phyloP scores from a whole-genome alignment of 2,888 invertebrate species.

The Drosophila limbata region DNA sequence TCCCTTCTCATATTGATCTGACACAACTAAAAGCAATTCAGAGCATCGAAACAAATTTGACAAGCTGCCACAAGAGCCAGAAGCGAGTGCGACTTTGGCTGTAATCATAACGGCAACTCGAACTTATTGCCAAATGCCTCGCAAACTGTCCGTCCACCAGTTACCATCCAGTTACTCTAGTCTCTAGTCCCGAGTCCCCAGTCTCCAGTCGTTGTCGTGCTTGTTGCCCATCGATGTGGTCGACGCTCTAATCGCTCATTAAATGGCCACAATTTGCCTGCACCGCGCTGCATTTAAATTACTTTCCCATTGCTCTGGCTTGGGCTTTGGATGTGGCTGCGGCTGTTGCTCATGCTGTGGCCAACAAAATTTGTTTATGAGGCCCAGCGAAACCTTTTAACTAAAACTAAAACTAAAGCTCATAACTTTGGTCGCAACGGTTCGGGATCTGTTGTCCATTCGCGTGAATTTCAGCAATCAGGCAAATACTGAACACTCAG shows the following conservation, averaged over 20 bases:
- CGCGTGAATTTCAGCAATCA: conserved; percentile 78
- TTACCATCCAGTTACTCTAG: background rate
- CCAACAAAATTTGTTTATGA: conserved; percentile 74
- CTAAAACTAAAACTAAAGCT: conserved; percentile 76
- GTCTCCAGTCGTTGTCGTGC: conserved; percentile 61
- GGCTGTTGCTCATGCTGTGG: conserved; percentile 26
- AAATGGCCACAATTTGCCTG: conserved; percentile 75
- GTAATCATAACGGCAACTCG: conserved; percentile 66
- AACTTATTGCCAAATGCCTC: conserved; percentile 55
- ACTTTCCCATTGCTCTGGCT: conserved; percentile 71
- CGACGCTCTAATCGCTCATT: conserved; percentile 76
- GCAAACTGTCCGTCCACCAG: conserved; percentile 22
- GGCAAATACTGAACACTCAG: conserved; percentile 38
- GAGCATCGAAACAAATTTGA: conserved; percentile 50
- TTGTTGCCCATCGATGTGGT: conserved; percentile 61
- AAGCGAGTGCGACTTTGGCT: conserved; percentile 49
- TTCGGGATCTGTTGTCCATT: conserved; percentile 30
- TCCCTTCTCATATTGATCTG: conserved; percentile 3
- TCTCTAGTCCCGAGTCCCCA: background rate
- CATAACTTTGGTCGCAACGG: conserved; percentile 64
- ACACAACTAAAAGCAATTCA: conserved; percentile 11
- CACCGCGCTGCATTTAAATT: conserved; percentile 75
- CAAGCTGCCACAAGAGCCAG: conserved; percentile 33
- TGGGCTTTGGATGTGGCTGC: conserved; percentile 15
- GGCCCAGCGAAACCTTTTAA: conserved; percentile 74